A percentile compares a stretch with the other conserved stretches of the same genome.
Conservation (phyloP, 2,888 invertebrate species). For the Limenitis camilla region DNA sequence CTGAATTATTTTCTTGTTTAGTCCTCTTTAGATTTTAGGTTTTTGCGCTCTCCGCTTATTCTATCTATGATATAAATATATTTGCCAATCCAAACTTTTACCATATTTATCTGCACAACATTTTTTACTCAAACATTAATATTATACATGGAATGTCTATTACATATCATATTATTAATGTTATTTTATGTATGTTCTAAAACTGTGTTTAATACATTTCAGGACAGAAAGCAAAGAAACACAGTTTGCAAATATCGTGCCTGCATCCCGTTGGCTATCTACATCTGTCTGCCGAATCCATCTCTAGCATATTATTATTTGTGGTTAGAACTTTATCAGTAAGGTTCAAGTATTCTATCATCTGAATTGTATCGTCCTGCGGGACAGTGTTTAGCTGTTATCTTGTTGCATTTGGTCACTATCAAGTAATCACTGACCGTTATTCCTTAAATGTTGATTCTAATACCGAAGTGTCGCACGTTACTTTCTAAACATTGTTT, state of each 20-base stretch:
- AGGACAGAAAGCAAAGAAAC: conserved; percentile 56
- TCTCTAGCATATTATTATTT: conserved; percentile 34
- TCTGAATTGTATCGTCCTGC: conserved; percentile 23
- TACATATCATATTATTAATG: background rate
- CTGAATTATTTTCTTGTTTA: no score
- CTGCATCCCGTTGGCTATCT: conserved; percentile 49
- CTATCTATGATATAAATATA: no score
- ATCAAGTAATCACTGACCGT: conserved; percentile 20
- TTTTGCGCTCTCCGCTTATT: no score
- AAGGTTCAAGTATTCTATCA: conserved; percentile 34
- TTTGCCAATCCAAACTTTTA: background rate
- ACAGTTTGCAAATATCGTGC: conserved; percentile 49
- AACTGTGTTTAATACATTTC: conserved; percentile 22
- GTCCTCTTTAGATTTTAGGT: no score
- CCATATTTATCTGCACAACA: background rate
- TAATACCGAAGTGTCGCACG: conserved; percentile 12
- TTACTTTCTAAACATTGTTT: conserved; percentile 11
- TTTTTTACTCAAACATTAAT: background rate
- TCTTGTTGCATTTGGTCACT: conserved; percentile 25
- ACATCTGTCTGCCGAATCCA: conserved; percentile 38
- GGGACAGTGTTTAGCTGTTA: conserved; percentile 24
- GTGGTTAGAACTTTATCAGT: conserved; percentile 38
- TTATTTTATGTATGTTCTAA: background rate
- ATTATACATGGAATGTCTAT: background rate
- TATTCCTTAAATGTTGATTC: conserved; percentile 15